Conservation (phyloP, 1,140 invertebrate species). For the Phymorhynchus buccinoides region DNA sequence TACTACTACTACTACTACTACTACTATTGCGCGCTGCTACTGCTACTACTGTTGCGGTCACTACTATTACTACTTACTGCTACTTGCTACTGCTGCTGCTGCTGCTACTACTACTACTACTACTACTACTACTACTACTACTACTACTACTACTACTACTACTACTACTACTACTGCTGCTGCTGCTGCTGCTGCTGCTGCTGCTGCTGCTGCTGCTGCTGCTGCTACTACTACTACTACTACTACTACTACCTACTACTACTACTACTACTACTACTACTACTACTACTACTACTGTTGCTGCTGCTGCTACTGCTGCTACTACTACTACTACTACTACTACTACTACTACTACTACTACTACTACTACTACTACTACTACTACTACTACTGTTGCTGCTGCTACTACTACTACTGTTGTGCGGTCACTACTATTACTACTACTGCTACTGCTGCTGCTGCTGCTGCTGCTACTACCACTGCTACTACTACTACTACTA, state of each 20-base stretch:
- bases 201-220: neutral
- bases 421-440: no score
- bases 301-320: neutral
- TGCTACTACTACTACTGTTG: no score
- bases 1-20: slow-evolving; percentile 3
- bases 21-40: slow-evolving; percentile 19
- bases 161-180: slow-evolving; percentile 28
- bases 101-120: slow-evolving; percentile 15
- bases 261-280: slow-evolving; percentile 12
- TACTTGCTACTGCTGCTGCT: slow-evolving; percentile 1
- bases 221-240: slow-evolving; percentile 6
- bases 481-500: no score
- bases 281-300: slow-evolving; percentile 1
- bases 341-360: slow-evolving; percentile 17
- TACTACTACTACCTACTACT: slow-evolving; percentile 16
- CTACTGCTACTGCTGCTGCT: no score
- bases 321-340: slow-evolving; percentile 16
- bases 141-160: slow-evolving; percentile 26
- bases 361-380: slow-evolving; percentile 9
- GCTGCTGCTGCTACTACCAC: no score
- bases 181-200: neutral
- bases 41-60: neutral
- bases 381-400: slow-evolving; percentile 1
- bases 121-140: slow-evolving; percentile 23
- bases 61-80: slow-evolving; percentile 20